Base-by-base conservation (phyloP, 2,888 invertebrate species). In the Cheilosia scutellata region DNA sequence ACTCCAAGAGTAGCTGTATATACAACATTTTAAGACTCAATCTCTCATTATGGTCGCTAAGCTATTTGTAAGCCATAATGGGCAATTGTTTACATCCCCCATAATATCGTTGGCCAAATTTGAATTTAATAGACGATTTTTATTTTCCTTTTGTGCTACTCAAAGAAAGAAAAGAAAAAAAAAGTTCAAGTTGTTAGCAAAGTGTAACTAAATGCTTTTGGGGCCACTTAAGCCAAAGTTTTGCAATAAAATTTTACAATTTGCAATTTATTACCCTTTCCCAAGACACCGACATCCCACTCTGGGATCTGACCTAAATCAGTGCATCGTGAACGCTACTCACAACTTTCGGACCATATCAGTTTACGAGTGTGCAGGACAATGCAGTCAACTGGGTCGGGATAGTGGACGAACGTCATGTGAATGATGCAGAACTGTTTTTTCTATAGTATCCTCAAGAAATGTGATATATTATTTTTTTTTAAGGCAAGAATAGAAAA, bases 21-120 rank as follows among this genome's bases (percentile, higher is more conserved):
- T 20, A 13, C 2, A n/a, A 25, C 29, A 31, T 13, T 9, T 9
- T 13, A 13, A 55, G 44, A 6, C 6, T 20, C 29, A 29, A 2
- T 29, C 42, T 11, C 29, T 16, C 13, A 47, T 31, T 11, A 29
- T 20, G 37, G 53, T 27, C 37, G 33, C 57, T 65, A 47, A 65
- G 63, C 40, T 49, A 57, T 57, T 65, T 65, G 49, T 66, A 58
- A 58, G 66, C 57, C n/a, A 33, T 75, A 57, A 75, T 75, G 37
- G 66, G 20, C 65, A 66, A 66, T 75, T 75, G 65, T 51, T 66
- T 66, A 58, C 65, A 66, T 25, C n/a, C 75, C 49, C n/a, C 42
- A 20, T 5, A 13, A 31, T 11, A 37, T 11, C 1, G 11, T 5
- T 47, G 31, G 31, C 27, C 4, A 65, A 63, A 74, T 65, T 65